Evolutionary conservation across 30 jellyfish, hydroid and myxozoan genomes (phyloP), one percentile per base, ranked within the genome.

Genomic region (Hydractinia echinata): DNA sequence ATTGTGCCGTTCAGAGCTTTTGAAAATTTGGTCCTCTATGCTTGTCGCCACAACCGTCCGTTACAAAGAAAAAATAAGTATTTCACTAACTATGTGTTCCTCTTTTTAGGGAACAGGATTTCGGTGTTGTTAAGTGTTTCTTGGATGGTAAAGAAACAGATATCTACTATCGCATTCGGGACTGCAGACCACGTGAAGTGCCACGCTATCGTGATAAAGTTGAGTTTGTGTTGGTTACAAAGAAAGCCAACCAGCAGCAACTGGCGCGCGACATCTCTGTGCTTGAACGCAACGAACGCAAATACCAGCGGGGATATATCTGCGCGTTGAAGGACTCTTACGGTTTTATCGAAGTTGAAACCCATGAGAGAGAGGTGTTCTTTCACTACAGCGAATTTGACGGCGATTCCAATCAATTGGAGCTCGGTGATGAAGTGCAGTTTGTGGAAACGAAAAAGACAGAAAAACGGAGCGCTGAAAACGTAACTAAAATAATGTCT

Each of bases 121-220:
- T 68, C 10, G 98, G 98, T 5, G 81, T 79, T 18, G 87, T 92
- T 61, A 81, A 69, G 51, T 60, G 78, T 86, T 67, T 82, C 20
- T 84, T 73, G 56, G 98, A 87, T 51, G 81, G 89, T 4, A 84
- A 82, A 62, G 93, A 66, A 54, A 73, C 74, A 8, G 90, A 82
- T 20, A 93, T 92, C 5, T 69, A 66, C 9, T 92, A 82, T 79
- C 73, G 85, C 54, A 21, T 86, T 7, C 87, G 90, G 39, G 98
- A 92, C 66, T 92, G 96, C 86, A 83, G 84, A 67, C 96, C 84
- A 9, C 83, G 96, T 62, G 98, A 92, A 76, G 77, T 80, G 52
- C 95, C 95, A 3, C 98, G 79, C 64, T 77, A 81, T 81, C 95
- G 95, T 48, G 98, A 92, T 66, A 83, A 92, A 90, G 98, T 92